Conservation (phyloP, 2,797 vertebrate genomes). For the Distichodus sexfasciatus region DNA sequence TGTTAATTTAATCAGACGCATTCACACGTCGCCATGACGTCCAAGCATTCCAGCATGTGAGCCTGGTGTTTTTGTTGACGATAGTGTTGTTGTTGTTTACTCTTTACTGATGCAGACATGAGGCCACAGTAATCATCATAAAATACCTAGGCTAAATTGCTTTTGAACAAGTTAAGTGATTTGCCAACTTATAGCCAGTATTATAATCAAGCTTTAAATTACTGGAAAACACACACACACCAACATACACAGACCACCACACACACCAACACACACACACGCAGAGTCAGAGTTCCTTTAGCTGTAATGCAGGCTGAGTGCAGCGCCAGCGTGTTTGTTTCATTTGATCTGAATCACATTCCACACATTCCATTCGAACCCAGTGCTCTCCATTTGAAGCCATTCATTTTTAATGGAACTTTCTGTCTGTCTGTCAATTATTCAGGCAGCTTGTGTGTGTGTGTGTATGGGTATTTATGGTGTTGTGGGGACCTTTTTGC, state of each 20-base stretch:
- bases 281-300: too few species aligned
- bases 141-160: too few species aligned
- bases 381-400: conserved; percentile 21
- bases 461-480: neutral
- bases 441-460: conserved; percentile 7
- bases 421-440: conserved; percentile 33
- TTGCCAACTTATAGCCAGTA: too few species aligned
- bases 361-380: conserved; percentile 27
- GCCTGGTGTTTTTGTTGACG: conserved; percentile 16
- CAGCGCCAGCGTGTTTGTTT: conserved; percentile 18
- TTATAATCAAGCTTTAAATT: neutral
- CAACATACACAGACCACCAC: too few species aligned
- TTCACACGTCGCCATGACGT: conserved; percentile 13
- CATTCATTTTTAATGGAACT: conserved; percentile 29
- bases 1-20: conserved; percentile 24
- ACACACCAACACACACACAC: neutral
- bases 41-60: conserved; percentile 9
- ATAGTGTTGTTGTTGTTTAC: conserved; percentile 8
- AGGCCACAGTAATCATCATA: neutral
- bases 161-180: too few species aligned
- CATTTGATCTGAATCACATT: conserved; percentile 32
- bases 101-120: neutral
- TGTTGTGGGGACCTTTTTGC: too few species aligned
- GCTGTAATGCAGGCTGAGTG: neutral
- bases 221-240: neutral